Evolutionary conservation across 2,113 vertebrate genomes (phyloP), one percentile per base, ranked within the genome.

Genomic region (Felis catus): DNA sequence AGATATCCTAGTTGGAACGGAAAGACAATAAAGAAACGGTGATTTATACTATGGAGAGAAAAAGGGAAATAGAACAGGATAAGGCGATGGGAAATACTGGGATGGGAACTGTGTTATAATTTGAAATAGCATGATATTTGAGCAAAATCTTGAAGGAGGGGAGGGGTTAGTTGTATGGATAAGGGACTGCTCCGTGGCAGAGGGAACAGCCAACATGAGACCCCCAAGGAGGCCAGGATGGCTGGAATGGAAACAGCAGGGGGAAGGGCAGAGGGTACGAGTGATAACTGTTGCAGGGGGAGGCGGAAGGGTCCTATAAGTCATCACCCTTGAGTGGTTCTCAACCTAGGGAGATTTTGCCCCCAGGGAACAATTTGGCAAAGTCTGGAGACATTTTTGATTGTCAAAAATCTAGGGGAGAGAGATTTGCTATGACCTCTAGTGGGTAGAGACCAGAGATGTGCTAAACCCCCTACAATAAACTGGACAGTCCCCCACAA

Each of bases 271-370:
- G 76, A 65, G 25, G 8, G 19, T 21, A 9, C 0, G 53, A 48
- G 33, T 29, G 66, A 33, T 36, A 65, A 66, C 0, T 0, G 0
- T 5, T 76, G 12, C 39, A 74, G 4, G 25, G 13, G 10, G 31
- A 4, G 55, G 33, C 7, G 29, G 4, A 16, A 27, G 12, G 21
- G 48, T 8, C 31, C 27, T n/a, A 1, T 7, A 65, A 23, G 4
- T 7, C 58, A 45, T 19, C 55, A 58, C 58, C 63, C 27, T 66
- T 66, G 63, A 66, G n/a, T 27, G 25, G 5, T 7, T 65, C 63
- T 80, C 73, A 36, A 29, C 5, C n/a, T 48, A 45, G 29, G 61
- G 48, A 36, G 14, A 65, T 9, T 73, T 79, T 58, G 41, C 29
- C 23, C 45, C 19, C 7, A 15, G 4, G 18, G 23, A 29, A 79